A percentile compares a stretch with the other conserved stretches of the same genome.
phyloP scores from a whole-genome alignment of 2,797 vertebrate genomes.

The Falco rusticolus region DNA sequence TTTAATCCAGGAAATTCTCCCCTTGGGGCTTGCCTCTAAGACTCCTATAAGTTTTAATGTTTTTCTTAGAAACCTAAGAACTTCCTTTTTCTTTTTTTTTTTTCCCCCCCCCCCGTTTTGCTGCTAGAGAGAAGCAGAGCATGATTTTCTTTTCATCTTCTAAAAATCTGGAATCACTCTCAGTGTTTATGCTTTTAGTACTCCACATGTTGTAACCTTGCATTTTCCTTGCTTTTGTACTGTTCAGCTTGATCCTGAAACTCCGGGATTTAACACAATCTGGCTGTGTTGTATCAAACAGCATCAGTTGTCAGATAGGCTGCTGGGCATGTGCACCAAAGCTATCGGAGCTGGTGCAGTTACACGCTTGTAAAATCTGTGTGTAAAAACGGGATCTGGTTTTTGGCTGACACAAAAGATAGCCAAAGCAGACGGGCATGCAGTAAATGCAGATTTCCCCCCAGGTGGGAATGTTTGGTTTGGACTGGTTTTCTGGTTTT shows the following conservation, averaged over 20 bases:
- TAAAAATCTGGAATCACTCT: slow-evolving; percentile 43
- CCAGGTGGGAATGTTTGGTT: background rate
- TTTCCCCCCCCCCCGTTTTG: background rate
- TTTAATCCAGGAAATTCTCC: slow-evolving; percentile 41
- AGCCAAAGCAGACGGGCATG: background rate
- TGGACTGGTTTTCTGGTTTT: background rate
- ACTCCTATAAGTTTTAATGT: background rate
- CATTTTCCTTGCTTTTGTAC: background rate
- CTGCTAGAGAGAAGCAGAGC: slow-evolving; percentile 53
- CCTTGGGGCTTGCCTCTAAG: slow-evolving; percentile 21
- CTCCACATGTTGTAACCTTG: background rate
- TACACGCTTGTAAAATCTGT: background rate
- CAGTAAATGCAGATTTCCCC: background rate
- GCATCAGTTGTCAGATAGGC: background rate
- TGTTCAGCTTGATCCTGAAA: background rate
- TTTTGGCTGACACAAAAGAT: background rate
- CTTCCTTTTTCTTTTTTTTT: slow-evolving; percentile 13
- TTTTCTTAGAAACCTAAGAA: slow-evolving; percentile 54
- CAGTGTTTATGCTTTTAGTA: background rate
- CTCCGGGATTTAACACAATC: background rate
- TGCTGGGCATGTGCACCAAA: background rate
- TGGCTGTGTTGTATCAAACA: background rate
- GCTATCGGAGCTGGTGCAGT: background rate
- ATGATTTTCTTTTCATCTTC: slow-evolving; percentile 38
- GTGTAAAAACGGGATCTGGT: background rate